Base-by-base conservation (phyloP, 2,113 vertebrate genomes). In the Paedocypris sp. region DNA sequence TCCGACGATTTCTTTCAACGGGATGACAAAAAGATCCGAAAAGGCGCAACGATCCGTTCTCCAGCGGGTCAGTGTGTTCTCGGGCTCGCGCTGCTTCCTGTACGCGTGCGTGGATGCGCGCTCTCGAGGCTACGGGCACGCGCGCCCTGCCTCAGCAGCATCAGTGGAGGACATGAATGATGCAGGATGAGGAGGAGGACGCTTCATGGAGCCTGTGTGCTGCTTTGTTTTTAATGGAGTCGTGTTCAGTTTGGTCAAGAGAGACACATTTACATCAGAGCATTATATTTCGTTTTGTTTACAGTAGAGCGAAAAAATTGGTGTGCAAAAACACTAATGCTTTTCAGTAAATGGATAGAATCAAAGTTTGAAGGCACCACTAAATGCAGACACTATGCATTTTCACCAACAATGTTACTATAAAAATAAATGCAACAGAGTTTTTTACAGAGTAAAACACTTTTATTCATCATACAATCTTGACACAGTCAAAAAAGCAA, bases 91-190 rank as follows among this genome's bases (percentile, higher is more conserved):
- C 60, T 20, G 67, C 67, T 67, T 64, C 60, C 63, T 70, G 68
- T 70, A 63, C 58, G 35, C 65, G 41, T 42, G 66, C 66, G 48
- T 53, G 50, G 50, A 41, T 2, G 71, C 54, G 56, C 67, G 68
- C 53, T 20, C 56, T 10, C 68, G 68, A 32, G 36, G 1, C 5
- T 2, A 31, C 52, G 31, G 25, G 59, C 12, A 36, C 61, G 70
- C 56, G 65, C 66, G 16, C 45, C n/a, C 9, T 11, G 32, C 48
- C 35, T 57, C 54, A 66, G 49, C 62, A 45, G 56, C 62, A 53
- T 20, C 36, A 7, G 36, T 10, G 12, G 8, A n/a, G 25, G 23
- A 19, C 35, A 19, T 15, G 38, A 32, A 43, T 43, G 53, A 57
- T 43, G 26, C 53, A 15, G 39, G 38, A 16, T 11, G 18, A 36